These are phyloP conservation scores for Drosophila subquinaria DNA, from an alignment of 2,888 invertebrate genomes.

Conservation along the genomic window DNA sequence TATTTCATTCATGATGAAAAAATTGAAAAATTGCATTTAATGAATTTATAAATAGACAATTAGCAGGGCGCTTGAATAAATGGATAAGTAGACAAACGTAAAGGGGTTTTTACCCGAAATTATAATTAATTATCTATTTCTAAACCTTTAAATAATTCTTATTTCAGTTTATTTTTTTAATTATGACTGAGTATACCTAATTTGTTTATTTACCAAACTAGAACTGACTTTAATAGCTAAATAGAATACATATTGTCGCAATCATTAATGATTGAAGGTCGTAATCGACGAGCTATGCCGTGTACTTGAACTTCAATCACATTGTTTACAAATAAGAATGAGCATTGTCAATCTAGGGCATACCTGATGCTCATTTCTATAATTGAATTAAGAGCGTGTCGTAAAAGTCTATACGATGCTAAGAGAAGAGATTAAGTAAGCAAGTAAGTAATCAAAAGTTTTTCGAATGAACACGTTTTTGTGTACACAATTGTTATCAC, in stretches of 20 bases:
- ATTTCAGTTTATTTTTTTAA: too few species aligned
- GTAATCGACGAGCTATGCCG: constrained; percentile 8
- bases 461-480: neutral
- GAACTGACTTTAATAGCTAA: constrained; percentile 5
- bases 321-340: constrained; percentile 6
- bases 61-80: neutral
- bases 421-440: constrained; percentile 4
- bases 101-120: neutral
- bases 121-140: neutral
- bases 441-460: neutral
- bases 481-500: constrained; percentile 19
- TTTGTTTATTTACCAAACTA: constrained; percentile 3
- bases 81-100: neutral
- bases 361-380: neutral
- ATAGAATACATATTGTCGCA: constrained; percentile 5
- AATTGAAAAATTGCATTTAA: neutral
- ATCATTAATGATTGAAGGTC: constrained; percentile 18
- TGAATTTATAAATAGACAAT: constrained; percentile 9
- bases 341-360: constrained; percentile 7
- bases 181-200: neutral
- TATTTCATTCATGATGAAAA: neutral
- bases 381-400: constrained; percentile 3
- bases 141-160: too few species aligned
- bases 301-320: constrained; percentile 31
- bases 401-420: neutral